Conservation (phyloP, 2,797 vertebrate species). For the Eremophila alpestris region DNA sequence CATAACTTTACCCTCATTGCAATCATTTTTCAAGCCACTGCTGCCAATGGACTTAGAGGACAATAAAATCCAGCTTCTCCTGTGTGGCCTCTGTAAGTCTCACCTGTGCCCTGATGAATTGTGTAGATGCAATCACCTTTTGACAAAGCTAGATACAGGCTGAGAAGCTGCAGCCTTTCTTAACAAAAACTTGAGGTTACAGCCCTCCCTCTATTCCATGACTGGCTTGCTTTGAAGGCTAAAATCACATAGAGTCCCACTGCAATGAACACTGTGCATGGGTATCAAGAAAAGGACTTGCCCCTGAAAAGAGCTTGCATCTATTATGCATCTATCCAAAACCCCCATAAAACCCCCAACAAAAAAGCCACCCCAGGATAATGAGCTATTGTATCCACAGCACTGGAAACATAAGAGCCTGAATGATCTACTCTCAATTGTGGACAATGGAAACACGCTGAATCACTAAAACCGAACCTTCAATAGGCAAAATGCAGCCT, state of each 20-base stretch:
- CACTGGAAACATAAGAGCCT: slow-evolving; percentile 47
- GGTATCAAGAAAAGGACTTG: slow-evolving; percentile 21
- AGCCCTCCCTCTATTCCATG: neutral
- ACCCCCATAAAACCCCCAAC: neutral
- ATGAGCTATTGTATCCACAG: slow-evolving; percentile 41
- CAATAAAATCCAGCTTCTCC: neutral
- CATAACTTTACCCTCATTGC: neutral
- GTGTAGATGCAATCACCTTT: neutral
- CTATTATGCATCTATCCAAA: neutral
- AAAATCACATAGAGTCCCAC: neutral
- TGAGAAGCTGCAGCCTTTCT: neutral
- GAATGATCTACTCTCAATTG: slow-evolving; percentile 16
- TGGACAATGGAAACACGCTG: slow-evolving; percentile 55
- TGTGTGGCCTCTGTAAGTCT: neutral
- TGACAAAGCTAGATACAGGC: neutral
- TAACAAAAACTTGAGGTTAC: neutral
- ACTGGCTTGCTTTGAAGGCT: neutral
- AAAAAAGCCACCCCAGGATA: neutral
- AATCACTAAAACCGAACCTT: slow-evolving; percentile 28
- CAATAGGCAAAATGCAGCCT: slow-evolving; percentile 51
- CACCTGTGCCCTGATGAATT: neutral
- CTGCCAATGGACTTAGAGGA: neutral
- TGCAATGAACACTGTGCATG: neutral
- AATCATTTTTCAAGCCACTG: neutral
- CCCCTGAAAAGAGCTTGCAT: neutral